Evolutionary conservation across 2,888 invertebrate genomes (phyloP), one percentile per base, ranked within the genome.

Genomic region (Leucophenga montana): DNA sequence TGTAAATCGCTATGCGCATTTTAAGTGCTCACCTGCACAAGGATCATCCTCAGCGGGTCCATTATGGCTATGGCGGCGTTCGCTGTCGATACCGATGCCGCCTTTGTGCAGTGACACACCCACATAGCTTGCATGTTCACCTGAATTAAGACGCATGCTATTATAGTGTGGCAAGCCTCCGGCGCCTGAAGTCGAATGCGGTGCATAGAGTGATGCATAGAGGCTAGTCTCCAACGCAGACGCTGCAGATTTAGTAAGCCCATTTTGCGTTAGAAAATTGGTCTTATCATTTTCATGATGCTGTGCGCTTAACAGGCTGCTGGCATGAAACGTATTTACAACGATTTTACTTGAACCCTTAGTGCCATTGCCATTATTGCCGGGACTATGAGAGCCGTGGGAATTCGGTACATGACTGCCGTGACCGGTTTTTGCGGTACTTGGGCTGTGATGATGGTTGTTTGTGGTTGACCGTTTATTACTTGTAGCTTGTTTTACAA

Each of bases 241-340:
- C 39, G 80, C 85, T 27, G 85, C 84, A 20, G 85, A 83, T 77
- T 85, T 86, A 50, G 80, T 85, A 69, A 86, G 71, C 65, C 86
- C 87, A 70, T 87, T 86, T 73, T 85, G 86, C 11, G 84, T 84
- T 75, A 86, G 78, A 67, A 86, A 79, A 66, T 85, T 78, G 66
- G 77, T 78, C 73, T 86, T 87, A 66, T 87, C 85, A 39, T 77
- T 77, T 27, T 83, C 82, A 48, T 81, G 81, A 66, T 84, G 81
- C 66, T 86, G 85, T 16, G 84, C 77, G 73, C 72, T 86, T 65
- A 88, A 78, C 79, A 88, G 75, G 73, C 82, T 88, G 80, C 85
- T 88, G 71, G 86, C 88, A 75, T 88, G 88, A 77, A 88, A 88
- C 71, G 87, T 83, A 75, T 87, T 88, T 46, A 88, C 88, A 71